phyloP scores from a whole-genome alignment of 2,797 vertebrate genomes.

The Gymnodraco acuticeps region DNA sequence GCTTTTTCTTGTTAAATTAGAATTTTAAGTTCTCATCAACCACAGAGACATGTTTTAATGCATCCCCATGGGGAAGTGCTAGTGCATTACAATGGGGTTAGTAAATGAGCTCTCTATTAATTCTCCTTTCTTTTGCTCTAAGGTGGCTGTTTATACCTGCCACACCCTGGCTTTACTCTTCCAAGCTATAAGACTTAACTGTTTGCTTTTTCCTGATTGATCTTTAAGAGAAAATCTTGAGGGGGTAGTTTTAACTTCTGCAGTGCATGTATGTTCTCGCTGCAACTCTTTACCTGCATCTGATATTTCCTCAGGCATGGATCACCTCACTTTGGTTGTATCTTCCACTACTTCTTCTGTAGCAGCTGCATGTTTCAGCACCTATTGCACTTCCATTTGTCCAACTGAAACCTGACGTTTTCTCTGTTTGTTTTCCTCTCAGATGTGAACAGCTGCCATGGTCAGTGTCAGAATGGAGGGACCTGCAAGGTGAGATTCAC shows the following conservation, averaged over 20 bases:
- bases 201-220: background rate
- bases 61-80: background rate
- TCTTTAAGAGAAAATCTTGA: background rate
- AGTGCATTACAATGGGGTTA: background rate
- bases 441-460: conserved; percentile 91
- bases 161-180: conserved; percentile 4
- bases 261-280: conserved; percentile 28
- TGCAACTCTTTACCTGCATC: conserved; percentile 32
- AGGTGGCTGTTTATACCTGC: conserved; percentile 2
- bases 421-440: conserved; percentile 24
- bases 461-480: conserved; percentile 93
- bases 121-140: conserved; percentile 14
- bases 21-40: background rate
- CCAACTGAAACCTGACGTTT: background rate
- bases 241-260: background rate
- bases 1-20: background rate
- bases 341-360: background rate
- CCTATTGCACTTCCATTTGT: background rate
- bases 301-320: conserved; percentile 36
- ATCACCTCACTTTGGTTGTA: conserved; percentile 12
- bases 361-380: conserved; percentile 43
- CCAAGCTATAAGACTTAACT: conserved; percentile 3
- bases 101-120: conserved; percentile 19
- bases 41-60: background rate
- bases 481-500: conserved; percentile 90